Evolutionary conservation across 2,113 vertebrate species (phyloP), one percentile per base, ranked within the genome.

Genomic region (Equus przewalskii): DNA sequence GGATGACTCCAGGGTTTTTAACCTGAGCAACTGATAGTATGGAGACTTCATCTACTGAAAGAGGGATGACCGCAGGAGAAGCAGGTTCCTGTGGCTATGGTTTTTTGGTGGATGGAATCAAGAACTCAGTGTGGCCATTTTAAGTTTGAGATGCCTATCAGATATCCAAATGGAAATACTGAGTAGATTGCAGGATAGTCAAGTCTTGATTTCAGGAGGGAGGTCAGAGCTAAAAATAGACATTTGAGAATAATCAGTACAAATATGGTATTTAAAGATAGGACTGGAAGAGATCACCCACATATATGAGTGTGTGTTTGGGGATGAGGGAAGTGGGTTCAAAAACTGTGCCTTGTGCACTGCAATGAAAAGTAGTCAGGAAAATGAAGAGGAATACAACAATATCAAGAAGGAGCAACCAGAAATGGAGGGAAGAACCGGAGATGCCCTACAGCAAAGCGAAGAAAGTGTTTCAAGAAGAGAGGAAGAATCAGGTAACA

Each of bases 161-260:
- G 49, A 58, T 56, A 94, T 62, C 73, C 60, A 78, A 80, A 60
- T 58, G 13, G 21, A 82, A 86, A 89, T 49, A 86, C 12, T 14
- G 19, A 89, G 22, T 60, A 89, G 51, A 46, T 0, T 60, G 13
- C 41, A 56, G n/a, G 84, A 84, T 44, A 93, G 12, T 51, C 64
- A 64, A 62, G 22, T 70, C 51, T 75, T 76, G 73, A 81, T 49
- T 94, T 94, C 41, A 56, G 21, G 19, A 92, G 54, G 83, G 30
- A 65, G 56, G n/a, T 54, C n/a, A 58, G 44, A 46, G 72, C 60
- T 92, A 97, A 96, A 97, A 78, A 92, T 24, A 95, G 51, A 89
- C 26, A 65, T 64, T 5, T 36, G 54, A 82, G 67, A 76, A 56
- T 60, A 86, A 89, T 67, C 73, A 18, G 54, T 65, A 44, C 49